phyloP scores from a whole-genome alignment of 2,797 vertebrate species.

The Heliangelus exortis region DNA sequence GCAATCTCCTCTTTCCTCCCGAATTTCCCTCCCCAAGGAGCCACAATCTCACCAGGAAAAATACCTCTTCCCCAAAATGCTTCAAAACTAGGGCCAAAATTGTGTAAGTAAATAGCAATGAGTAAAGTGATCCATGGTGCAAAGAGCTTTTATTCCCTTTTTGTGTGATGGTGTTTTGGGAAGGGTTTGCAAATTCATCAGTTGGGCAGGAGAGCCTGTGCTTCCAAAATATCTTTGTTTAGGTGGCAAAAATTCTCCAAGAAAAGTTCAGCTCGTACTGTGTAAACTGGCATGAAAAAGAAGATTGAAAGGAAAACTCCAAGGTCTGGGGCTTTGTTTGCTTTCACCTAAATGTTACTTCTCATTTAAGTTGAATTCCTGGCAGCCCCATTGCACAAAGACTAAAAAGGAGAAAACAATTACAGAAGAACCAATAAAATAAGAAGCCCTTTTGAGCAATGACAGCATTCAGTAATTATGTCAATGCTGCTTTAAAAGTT shows the following conservation, averaged over 20 bases:
- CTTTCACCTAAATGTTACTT: neutral
- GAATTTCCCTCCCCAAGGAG: neutral
- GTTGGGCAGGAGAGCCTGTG: rapidly evolving
- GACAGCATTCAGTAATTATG: conserved; percentile 64
- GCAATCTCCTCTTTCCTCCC: neutral
- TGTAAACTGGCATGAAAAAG: neutral
- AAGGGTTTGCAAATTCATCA: neutral
- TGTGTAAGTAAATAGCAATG: neutral
- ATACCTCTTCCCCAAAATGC: rapidly evolving
- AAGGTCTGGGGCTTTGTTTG: neutral
- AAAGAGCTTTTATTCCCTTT: neutral
- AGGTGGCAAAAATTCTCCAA: neutral
- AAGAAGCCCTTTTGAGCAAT: conserved; percentile 37
- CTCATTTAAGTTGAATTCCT: conserved; percentile 19
- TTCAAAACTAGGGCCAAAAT: neutral
- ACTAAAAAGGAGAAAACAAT: conserved; percentile 23
- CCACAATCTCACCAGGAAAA: neutral
- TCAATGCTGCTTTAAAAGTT: conserved; percentile 73
- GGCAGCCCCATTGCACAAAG: neutral
- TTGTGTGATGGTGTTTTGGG: neutral
- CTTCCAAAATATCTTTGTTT: neutral
- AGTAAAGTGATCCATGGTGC: rapidly evolving
- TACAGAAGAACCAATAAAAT: conserved; percentile 65
- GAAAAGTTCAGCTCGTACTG: neutral
- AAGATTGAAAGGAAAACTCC: neutral